Base-by-base conservation (phyloP, 2,113 vertebrate genomes). In the Suncus etruscus region DNA sequence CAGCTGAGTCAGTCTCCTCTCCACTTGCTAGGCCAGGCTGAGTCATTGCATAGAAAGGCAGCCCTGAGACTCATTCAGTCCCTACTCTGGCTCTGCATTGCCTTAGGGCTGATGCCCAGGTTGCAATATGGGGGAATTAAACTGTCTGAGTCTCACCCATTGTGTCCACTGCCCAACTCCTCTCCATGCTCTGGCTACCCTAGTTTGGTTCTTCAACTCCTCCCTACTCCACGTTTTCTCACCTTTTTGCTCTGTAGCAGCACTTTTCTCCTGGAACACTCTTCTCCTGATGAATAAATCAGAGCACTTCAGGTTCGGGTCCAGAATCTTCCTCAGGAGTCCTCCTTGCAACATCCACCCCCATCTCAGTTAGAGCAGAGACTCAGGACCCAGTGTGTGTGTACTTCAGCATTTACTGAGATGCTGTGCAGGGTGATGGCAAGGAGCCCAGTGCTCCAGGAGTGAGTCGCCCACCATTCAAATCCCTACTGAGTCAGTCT, bases 1-100 rank as follows among this genome's bases (percentile, higher is more conserved):
- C 25, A 68, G 86, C 89, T 95, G 94, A 96, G 89, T 95, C 95
- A 97, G n/a, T 77, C 90, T 87, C 86, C 84, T 81, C 90, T 81
- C 90, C 90, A 65, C 91, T 92, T 87, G 90, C 93, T 66, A 65
- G 72, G 11, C 83, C 54, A 80, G 14, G 70, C 65, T 80, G 93
- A 93, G 51, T 47, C 31, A 4, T 58, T 87, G 45, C 18, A 8
- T 83, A 51, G 88, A 70, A 54, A 91, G 58, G 87, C 70, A 47
- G 48, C 0, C 0, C 48, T 45, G 87, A 79, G 68, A n/a, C n/a
- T 48, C 81, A n/a, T 29, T 25, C 12, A 47, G 39, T 54, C 70
- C 70, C 11, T 77, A n/a, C 25, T 80, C 50, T 7, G 11, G n/a
- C 20, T 39, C 77, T 11, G 27, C 2, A 2, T 10, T 1, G 8